Conservation (phyloP, 2,113 vertebrate species). For the Pseudonaja textilis region DNA sequence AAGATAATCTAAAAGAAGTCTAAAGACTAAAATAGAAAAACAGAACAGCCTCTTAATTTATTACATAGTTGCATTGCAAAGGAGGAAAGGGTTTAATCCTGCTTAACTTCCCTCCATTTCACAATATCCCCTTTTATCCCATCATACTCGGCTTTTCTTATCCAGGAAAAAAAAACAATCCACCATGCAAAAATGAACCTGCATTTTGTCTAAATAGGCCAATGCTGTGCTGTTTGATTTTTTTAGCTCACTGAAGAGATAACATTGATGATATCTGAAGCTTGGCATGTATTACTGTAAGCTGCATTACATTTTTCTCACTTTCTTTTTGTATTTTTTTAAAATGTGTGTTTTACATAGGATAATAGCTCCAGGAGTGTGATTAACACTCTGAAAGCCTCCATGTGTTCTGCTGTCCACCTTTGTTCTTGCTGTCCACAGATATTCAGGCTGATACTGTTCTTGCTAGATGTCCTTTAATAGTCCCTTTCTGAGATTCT, state of each 20-base stretch:
- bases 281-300: background rate
- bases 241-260: background rate
- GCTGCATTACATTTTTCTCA: background rate
- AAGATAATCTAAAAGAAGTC: background rate
- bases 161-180: background rate
- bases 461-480: background rate
- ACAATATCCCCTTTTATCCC: background rate
- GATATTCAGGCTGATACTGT: background rate
- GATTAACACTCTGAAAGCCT: constrained; percentile 8
- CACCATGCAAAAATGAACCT: background rate
- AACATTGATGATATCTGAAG: background rate
- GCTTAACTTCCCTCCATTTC: background rate
- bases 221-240: background rate
- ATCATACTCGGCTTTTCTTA: background rate
- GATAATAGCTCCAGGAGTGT: constrained; percentile 14
- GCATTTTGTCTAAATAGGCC: background rate
- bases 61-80: background rate
- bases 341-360: background rate
- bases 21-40: background rate
- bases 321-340: background rate
- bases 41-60: background rate
- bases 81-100: background rate
- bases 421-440: background rate
- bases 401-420: background rate
- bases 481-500: background rate